A percentile compares a stretch with the other conserved stretches of the same genome.
These are phyloP conservation scores for Xestia sexstrigata DNA, from an alignment of 2,888 invertebrate species.

Conservation along the genomic window DNA sequence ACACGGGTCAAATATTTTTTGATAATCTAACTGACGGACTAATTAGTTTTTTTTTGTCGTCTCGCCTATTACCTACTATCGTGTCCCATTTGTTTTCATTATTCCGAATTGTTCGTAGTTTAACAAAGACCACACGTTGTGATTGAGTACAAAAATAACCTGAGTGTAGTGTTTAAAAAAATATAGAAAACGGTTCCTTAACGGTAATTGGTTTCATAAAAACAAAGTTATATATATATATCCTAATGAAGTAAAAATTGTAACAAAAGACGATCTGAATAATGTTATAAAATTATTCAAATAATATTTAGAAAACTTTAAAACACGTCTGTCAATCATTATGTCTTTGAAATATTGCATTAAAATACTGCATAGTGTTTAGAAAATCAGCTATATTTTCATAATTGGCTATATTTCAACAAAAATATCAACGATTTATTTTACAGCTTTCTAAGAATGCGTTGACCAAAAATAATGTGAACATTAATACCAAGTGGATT, in stretches of 20 bases:
- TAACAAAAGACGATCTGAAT: neutral
- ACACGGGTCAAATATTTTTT: no score
- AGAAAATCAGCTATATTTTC: neutral
- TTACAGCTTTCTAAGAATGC: conserved; percentile 45
- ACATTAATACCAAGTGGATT: conserved; percentile 41
- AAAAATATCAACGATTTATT: conserved; percentile 27
- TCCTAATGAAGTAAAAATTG: neutral
- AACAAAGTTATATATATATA: neutral
- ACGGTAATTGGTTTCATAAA: neutral
- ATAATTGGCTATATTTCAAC: neutral
- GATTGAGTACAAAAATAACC: conserved; percentile 53
- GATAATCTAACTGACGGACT: no score
- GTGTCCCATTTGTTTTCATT: conserved; percentile 56
- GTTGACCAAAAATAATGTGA: conserved; percentile 39
- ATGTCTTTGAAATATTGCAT: neutral
- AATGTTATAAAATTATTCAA: neutral
- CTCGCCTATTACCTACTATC: no score
- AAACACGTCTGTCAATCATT: no score
- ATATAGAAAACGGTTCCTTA: conserved; percentile 23
- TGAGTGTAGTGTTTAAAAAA: conserved; percentile 52
- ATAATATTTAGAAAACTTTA: conserved; percentile 5
- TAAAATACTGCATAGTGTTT: neutral
- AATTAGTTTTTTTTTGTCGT: no score
- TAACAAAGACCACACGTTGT: conserved; percentile 38
- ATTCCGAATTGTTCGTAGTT: conserved; percentile 40